A percentile compares a stretch with the other conserved stretches of the same genome.
Evolutionary conservation across 2,888 invertebrate species (phyloP).

Genomic region (Volucella inanis): DNA sequence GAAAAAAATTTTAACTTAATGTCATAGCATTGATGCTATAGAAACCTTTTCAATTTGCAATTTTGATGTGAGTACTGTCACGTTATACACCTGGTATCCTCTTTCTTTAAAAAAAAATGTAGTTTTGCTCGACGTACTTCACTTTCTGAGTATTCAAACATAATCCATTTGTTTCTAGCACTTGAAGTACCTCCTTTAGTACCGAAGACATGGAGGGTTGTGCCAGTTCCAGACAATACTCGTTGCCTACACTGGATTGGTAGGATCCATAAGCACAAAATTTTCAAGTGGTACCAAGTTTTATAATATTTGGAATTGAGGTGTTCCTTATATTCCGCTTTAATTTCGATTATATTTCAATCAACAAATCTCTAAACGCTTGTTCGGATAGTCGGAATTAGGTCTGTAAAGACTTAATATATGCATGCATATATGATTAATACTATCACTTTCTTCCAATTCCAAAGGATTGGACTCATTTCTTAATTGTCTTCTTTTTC

Average conservation of each 20-base stretch:
- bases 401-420: too few species aligned
- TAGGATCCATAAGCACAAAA: background rate
- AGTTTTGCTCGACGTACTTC: too few species aligned
- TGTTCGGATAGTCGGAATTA: background rate
- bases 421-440: too few species aligned
- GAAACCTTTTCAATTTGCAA: too few species aligned
- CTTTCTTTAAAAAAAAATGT: too few species aligned
- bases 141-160: too few species aligned
- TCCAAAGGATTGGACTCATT: too few species aligned
- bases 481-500: background rate
- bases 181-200: background rate
- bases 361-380: background rate
- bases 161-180: background rate
- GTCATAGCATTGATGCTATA: too few species aligned
- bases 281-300: background rate
- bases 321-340: background rate
- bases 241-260: constrained; percentile 6
- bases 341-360: background rate
- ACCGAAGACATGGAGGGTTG: background rate
- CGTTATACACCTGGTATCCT: too few species aligned
- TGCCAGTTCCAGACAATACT: background rate
- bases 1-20: too few species aligned
- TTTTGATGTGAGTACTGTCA: too few species aligned
- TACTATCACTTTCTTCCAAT: too few species aligned
- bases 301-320: background rate